Evolutionary conservation across 2,113 vertebrate species (phyloP), one percentile per base, ranked within the genome.

Genomic region (Catharus fuscescens): DNA sequence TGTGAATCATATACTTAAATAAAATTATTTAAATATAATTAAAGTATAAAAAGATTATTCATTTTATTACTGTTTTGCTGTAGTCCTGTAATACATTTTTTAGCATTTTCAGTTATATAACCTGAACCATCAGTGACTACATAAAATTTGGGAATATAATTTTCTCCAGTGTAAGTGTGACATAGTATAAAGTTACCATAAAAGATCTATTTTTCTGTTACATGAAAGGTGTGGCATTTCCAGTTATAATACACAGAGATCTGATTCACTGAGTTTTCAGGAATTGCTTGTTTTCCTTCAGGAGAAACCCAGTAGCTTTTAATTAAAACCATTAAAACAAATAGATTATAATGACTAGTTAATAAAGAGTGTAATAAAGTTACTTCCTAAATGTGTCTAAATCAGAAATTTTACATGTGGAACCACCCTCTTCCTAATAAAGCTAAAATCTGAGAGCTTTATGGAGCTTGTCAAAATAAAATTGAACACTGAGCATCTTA

Each of bases 311-410:
- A 64, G 21, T 57, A 73, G 14, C 9, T 88, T 94, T 80, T 88
- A 88, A 88, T 87, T 85, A 59, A 89, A 92, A 52, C 7, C 28
- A n/a, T 78, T 91, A 85, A 93, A 92, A 12, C 26, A 11, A 79
- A 52, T 48, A 70, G 36, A 38, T 80, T 88, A 70, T 78, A 91
- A 94, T 60, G 47, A n/a, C 64, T 67, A 71, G 29, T 92, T 94
- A 88, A 88, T 79, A 80, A 89, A 87, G 10, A 71, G 61, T 87
- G 31, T 34, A 83, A 95, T 80, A 86, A 91, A 26, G 5, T 77
- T 93, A 38, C 74, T 92, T 80, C 64, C 66, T 86, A 82, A 34
- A 61, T 53, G n/a, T 40, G 6, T 61, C 45, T 88, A 88, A 95
- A 66, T 71, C 28, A 36, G 53, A 93, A 93, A 69, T 57, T 26